Base-by-base conservation (phyloP, 92 coral and sea anemone genomes). In the Meandrina meandrites region DNA sequence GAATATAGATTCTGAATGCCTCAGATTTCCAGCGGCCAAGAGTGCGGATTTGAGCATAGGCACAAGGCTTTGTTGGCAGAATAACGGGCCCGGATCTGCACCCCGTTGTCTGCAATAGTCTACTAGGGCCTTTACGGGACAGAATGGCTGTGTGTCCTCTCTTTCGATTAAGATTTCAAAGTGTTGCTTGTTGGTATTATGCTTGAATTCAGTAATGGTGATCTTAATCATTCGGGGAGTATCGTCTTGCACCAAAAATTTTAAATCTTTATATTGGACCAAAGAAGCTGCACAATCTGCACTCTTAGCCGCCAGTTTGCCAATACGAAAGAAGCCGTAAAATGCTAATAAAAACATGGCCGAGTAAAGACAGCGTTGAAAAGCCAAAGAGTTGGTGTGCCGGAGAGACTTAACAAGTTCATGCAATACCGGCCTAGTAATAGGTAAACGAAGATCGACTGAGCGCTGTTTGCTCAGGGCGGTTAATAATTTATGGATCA, bases 261-360 rank as follows among this genome's bases (percentile, higher is more conserved):
- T 16, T 10, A 82, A 34, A 62, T 76, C 79, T 15, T 56, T 40
- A 53, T 14, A 75, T 82, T 75, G 87, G 4, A 88, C 11, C 0
- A 88, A 71, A 7, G 30, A n/a, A 5, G 6, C 40, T 1, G 72
- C 15, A 35, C 27, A 5, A 15, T 22, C 21, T 24, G 51, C 83
- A 34, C 78, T 37, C 35, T 82, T 88, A 76, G 91, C 60, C 48
- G 91, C 83, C 30, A 88, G 83, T 51, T 88, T 87, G 21, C 91
- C 91, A 57, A 88, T 28, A 35, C 87, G 75, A 53, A 84, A 82
- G 42, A 82, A 75, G 47, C 80, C 72, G n/a, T 45, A 50, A 53
- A 73, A 83, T 67, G 70, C 62, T 54, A 74, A n/a, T 24, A 76
- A 42, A 47, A 74, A 76, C 88, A 84, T 84, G 19, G 88, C 88